Conservation (phyloP, 2,113 vertebrate species). For the Sus scrofa region T2T-Sscrofa CM000818.6:80374501-80375000, state of each 20-base stretch:
- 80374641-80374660: neutral
- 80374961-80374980: neutral
- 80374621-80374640: constrained; percentile 28
- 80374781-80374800: no score
- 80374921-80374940: neutral
- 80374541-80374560: neutral
- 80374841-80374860: no score
- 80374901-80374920: neutral
- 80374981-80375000: neutral
- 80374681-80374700: no score
- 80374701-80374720: no score
- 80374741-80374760: no score
- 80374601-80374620: constrained; percentile 37
- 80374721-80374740: no score
- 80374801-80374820: no score
- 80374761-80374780: no score
- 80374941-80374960: neutral
- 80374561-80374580: constrained; percentile 39
- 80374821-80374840: no score
- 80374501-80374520: neutral
- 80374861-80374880: no score
- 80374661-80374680: no score
- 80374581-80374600: constrained; percentile 51
- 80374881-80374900: neutral
- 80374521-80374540: neutral